Conservation (phyloP, 2,113 vertebrate genomes). For the Thalassoma bifasciatum region DNA sequence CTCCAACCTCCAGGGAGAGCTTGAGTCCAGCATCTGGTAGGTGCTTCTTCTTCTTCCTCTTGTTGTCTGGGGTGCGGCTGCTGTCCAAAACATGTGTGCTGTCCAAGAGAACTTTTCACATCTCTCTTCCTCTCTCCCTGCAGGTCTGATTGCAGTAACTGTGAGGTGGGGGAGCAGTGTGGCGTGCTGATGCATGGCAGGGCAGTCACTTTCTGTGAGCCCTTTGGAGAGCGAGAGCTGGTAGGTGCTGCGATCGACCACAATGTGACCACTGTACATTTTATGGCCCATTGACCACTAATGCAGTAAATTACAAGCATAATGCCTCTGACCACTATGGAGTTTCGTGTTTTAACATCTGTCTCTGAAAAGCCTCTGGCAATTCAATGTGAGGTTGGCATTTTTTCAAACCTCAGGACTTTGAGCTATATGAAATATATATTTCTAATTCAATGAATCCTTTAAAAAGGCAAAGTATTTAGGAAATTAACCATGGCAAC, state of each 20-base stretch:
- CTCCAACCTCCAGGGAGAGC: constrained; percentile 88
- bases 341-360: constrained; percentile 10
- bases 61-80: constrained; percentile 1
- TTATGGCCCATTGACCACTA: constrained; percentile 46
- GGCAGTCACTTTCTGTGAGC: constrained; percentile 94
- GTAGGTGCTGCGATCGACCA: constrained; percentile 82
- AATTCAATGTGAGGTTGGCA: no score
- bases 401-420: neutral
- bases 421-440: no score
- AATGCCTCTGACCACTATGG: constrained; percentile 12
- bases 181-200: constrained; percentile 93
- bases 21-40: constrained; percentile 94
- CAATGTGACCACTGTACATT: constrained; percentile 51
- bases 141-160: constrained; percentile 93
- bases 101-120: no score
- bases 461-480: neutral
- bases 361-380: neutral
- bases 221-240: constrained; percentile 93
- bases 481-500: no score
- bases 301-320: constrained; percentile 26
- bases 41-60: no score
- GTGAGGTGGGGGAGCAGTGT: constrained; percentile 92
- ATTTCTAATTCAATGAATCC: no score
- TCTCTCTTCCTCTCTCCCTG: neutral
- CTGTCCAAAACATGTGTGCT: neutral